phyloP scores from a whole-genome alignment of 37 sponge, comb jelly and placozoan species.

The Cliona cf. orientalis region DNA sequence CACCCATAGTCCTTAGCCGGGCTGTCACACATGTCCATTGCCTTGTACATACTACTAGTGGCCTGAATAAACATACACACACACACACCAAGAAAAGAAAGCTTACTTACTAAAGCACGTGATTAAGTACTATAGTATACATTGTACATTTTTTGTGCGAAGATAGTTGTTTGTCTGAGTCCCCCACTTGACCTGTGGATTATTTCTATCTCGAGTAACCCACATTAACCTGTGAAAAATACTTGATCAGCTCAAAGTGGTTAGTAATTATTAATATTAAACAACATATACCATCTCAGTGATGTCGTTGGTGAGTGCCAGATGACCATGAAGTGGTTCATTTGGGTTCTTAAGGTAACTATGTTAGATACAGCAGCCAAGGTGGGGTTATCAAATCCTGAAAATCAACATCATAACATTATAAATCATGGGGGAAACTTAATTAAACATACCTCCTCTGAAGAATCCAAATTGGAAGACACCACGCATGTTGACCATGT shows the following conservation, averaged over 20 bases:
- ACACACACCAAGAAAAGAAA: not conserved
- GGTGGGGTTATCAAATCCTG: conserved; percentile 39
- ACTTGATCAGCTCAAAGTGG: not conserved
- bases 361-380: conserved; percentile 52
- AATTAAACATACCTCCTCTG: conserved; percentile 29
- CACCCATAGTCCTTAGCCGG: conserved; percentile 75
- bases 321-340: conserved; percentile 68
- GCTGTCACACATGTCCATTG: conserved; percentile 77
- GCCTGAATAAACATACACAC: conserved; percentile 37
- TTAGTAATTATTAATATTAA: not conserved
- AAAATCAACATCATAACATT: not conserved
- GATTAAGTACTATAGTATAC: not conserved
- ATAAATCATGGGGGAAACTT: not conserved
- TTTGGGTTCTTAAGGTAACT: conserved; percentile 65
- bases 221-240: conserved; percentile 55
- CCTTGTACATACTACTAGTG: conserved; percentile 58
- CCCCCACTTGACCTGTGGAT: conserved; percentile 57
- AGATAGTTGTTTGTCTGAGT: conserved; percentile 10
- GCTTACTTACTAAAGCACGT: not conserved
- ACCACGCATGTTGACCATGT: conserved; percentile 41
- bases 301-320: conserved; percentile 48
- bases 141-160: conserved; percentile 14
- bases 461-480: conserved; percentile 11
- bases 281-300: conserved; percentile 59
- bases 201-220: conserved; percentile 53